Evolutionary conservation across 2,113 vertebrate species (phyloP).

Genomic region (Pipa parva): DNA sequence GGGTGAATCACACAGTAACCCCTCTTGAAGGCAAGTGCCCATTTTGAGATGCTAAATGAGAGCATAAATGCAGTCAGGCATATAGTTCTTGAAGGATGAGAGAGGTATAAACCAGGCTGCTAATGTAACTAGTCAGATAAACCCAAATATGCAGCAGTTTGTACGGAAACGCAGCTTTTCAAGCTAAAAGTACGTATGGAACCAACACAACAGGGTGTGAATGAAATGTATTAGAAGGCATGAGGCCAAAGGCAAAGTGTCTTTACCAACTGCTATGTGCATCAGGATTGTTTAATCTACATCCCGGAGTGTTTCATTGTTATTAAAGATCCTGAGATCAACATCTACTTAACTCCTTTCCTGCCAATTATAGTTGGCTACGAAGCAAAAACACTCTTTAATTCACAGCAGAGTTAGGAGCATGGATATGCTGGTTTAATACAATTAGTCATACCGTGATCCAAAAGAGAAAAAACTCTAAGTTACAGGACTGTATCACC

Average conservation of each 20-base stretch:
- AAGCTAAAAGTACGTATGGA: constrained; percentile 38
- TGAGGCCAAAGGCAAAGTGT: constrained; percentile 40
- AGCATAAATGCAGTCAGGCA: constrained; percentile 65
- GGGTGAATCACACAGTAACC: constrained; percentile 66
- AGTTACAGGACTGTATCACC: no score
- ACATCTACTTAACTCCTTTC: constrained; percentile 33
- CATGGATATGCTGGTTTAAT: no score
- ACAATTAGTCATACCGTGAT: no score
- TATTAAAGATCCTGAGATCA: constrained; percentile 29
- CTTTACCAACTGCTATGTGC: constrained; percentile 44
- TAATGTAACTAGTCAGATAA: constrained; percentile 58
- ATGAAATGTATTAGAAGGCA: constrained; percentile 44
- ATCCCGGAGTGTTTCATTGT: constrained; percentile 42
- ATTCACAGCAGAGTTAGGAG: not conserved
- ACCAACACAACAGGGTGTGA: constrained; percentile 43
- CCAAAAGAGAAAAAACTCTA: no score
- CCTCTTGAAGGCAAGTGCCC: constrained; percentile 63
- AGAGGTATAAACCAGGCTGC: constrained; percentile 52
- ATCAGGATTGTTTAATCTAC: constrained; percentile 42
- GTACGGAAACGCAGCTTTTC: constrained; percentile 26
- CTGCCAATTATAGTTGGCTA: constrained; percentile 20
- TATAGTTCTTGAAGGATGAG: constrained; percentile 61
- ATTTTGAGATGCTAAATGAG: constrained; percentile 68
- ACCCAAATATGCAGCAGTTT: constrained; percentile 43
- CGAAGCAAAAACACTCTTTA: not conserved